Evolutionary conservation across 1,140 invertebrate genomes (phyloP), one percentile per base, ranked within the genome.

Genomic region (Thaumatotibia leucotreta): DNA sequence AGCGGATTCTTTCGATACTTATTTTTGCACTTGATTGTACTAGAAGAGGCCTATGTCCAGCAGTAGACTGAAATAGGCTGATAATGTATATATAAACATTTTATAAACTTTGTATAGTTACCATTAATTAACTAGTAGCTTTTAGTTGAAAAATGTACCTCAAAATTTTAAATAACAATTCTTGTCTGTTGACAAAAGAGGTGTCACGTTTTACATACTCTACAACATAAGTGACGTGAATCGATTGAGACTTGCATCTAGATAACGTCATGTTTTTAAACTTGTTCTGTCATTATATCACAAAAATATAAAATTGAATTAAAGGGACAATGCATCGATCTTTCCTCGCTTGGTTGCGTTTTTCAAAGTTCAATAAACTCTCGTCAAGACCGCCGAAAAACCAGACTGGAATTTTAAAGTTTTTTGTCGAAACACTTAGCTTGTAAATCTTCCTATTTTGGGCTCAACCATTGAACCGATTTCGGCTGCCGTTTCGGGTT

Each of bases 231-330:
- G n/a, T n/a, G n/a, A n/a, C n/a, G 52, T 58, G n/a, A 58, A 29
- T n/a, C 24, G 27, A 23, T 9, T 14, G 52, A n/a, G n/a, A 58
- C 52, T 5, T 8, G 24, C 6, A 27, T 58, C 4, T 6, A 27
- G 52, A 58, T 58, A 58, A 58, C 24, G 52, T 29, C 52, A 29
- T 58, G 52, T 58, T 58, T n/a, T 58, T 58, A 31, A 58, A 58
- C 52, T 29, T 27, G 52, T 31, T 29, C 24, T 27, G 52, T 58
- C 52, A 29, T 52, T 52, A 52, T 58, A 27, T 58, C 24, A 58
- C 52, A 58, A 58, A 58, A 58, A n/a, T 27, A 27, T 31, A n/a
- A n/a, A n/a, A 58, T 14, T 20, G 24, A 58, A 27, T 58, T 8
- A 4, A 58, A 27, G 23, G n/a, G 52, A 58, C 27, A 58, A 54